phyloP scores from a whole-genome alignment of 2,113 vertebrate genomes.

The Pituophis catenifer region DNA sequence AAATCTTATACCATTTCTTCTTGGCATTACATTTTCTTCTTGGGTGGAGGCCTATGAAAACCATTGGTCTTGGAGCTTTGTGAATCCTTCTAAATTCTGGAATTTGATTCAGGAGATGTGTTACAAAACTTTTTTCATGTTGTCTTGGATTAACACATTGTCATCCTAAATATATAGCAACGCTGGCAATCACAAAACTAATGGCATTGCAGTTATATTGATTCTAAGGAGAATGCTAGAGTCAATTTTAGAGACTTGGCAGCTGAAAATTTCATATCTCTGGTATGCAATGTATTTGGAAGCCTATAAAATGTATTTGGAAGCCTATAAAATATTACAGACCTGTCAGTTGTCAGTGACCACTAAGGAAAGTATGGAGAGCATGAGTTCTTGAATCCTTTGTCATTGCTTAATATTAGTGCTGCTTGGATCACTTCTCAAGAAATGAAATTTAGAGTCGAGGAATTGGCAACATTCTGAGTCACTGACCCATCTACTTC shows the following conservation, averaged over 20 bases:
- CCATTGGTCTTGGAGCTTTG: neutral
- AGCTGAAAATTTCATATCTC: neutral
- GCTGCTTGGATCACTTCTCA: neutral
- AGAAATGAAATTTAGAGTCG: neutral
- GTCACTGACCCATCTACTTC: neutral
- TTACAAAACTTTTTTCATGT: neutral
- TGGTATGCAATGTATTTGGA: neutral
- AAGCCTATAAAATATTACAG: neutral
- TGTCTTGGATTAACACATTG: neutral
- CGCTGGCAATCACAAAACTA: neutral
- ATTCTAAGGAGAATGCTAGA: neutral
- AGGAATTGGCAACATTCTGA: neutral
- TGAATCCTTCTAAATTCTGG: neutral
- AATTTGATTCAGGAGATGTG: neutral
- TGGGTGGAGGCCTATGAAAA: neutral
- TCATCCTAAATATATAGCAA: neutral
- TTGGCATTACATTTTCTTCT: neutral
- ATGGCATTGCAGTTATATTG: neutral
- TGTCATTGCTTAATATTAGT: neutral
- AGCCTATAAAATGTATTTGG: neutral
- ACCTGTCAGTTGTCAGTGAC: neutral
- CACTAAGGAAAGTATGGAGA: neutral
- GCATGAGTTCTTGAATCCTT: neutral
- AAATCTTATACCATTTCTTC: neutral
- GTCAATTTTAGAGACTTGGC: neutral